These are phyloP conservation scores for Caenorhabditis remanei DNA, from an alignment of 1,140 invertebrate species.

Conservation along the genomic window DNA sequence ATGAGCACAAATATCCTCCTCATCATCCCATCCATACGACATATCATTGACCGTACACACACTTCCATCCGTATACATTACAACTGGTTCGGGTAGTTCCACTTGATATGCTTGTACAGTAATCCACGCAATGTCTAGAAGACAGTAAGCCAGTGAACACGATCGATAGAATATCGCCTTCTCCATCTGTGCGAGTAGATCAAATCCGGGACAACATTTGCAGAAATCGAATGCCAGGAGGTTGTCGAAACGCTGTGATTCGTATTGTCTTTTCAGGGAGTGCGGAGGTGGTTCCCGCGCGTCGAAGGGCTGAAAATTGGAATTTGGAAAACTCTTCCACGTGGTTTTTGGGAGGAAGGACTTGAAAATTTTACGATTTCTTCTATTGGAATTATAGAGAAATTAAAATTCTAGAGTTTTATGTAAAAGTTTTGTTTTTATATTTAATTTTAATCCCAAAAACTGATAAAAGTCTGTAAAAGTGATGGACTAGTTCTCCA, in stretches of 20 bases:
- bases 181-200: neutral
- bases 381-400: too few relatives aligned
- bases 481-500: neutral
- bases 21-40: conserved; percentile 59
- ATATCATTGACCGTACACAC: conserved; percentile 43
- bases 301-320: conserved; percentile 52
- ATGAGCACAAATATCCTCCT: conserved; percentile 36
- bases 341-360: too few relatives aligned
- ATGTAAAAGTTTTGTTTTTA: too few relatives aligned
- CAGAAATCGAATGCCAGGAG: conserved; percentile 54
- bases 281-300: conserved; percentile 2
- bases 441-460: too few relatives aligned
- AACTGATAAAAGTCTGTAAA: too few relatives aligned
- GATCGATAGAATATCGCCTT: conserved; percentile 9
- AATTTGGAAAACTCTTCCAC: neutral
- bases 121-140: conserved; percentile 58
- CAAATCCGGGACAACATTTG: conserved; percentile 40
- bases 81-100: neutral
- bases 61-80: conserved; percentile 60
- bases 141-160: conserved; percentile 35
- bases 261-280: conserved; percentile 56
- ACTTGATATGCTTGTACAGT: conserved; percentile 27
- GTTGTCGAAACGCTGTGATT: conserved; percentile 52
- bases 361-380: too few relatives aligned
- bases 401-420: too few relatives aligned